Percentiles rank a stretch among this genome's conserved stretches.
Conservation (phyloP, 2,113 vertebrate genomes). For the Fregetta grallaria region DNA sequence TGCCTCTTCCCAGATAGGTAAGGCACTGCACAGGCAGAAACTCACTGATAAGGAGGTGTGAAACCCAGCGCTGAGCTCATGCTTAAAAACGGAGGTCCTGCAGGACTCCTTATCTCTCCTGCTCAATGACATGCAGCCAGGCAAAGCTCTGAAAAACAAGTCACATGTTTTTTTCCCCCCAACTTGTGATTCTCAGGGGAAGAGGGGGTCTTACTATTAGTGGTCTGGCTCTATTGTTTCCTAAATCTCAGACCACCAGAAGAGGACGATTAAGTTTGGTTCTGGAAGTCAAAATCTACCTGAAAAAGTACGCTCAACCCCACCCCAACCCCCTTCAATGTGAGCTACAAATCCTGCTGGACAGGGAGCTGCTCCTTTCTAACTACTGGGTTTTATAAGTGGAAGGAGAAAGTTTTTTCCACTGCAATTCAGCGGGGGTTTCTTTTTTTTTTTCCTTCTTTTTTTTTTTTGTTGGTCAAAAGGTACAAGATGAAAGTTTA, state of each 20-base stretch:
- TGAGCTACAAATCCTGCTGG: not conserved
- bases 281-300: not conserved
- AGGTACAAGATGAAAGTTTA: not conserved
- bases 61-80: not conserved
- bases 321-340: not conserved
- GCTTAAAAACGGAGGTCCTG: not conserved
- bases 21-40: not conserved
- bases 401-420: not conserved
- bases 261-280: not conserved
- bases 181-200: not conserved
- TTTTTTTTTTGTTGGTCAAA: not conserved
- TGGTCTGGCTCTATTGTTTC: not conserved
- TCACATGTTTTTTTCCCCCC: accelerated
- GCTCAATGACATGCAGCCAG: not conserved
- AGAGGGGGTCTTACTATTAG: not conserved
- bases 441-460: not conserved
- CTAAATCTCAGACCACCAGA: not conserved
- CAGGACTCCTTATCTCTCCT: not conserved
- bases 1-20: not conserved
- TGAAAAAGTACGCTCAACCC: not conserved
- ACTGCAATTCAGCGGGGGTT: not conserved
- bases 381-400: not conserved
- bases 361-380: not conserved
- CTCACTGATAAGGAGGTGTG: not conserved
- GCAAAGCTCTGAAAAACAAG: not conserved